These are phyloP conservation scores for Tricholaema leucomelas DNA, from an alignment of 2,113 vertebrate genomes.

Conservation along the genomic window DNA sequence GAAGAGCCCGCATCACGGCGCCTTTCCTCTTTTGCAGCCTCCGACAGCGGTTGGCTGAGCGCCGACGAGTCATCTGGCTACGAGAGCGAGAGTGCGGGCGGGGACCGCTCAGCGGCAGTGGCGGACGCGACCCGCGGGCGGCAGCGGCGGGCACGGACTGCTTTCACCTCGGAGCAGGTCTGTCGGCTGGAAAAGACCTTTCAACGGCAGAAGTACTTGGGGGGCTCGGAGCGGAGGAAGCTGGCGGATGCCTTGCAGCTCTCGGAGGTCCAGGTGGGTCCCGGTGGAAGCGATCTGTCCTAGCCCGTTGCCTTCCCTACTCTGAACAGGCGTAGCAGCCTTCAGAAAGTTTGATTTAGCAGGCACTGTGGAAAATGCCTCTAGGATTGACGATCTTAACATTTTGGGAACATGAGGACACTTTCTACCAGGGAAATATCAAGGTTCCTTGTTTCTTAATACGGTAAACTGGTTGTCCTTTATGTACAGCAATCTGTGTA, in stretches of 20 bases:
- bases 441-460: background rate
- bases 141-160: constrained; percentile 74
- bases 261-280: constrained; percentile 82
- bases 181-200: constrained; percentile 82
- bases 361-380: no score
- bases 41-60: background rate
- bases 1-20: background rate
- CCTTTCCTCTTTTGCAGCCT: background rate
- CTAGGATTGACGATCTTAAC: background rate
- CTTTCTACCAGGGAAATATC: background rate
- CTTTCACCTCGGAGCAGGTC: constrained; percentile 82
- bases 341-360: background rate
- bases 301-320: fast-evolving
- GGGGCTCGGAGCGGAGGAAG: constrained; percentile 75
- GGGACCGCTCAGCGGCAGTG: constrained; percentile 10
- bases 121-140: background rate
- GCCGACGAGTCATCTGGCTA: constrained; percentile 47
- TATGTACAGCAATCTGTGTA: fast-evolving
- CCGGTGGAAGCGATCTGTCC: background rate
- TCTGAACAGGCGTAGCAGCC: fast-evolving
- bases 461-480: background rate
- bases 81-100: constrained; percentile 35
- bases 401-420: background rate
- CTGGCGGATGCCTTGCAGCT: constrained; percentile 77
- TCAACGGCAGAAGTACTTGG: constrained; percentile 80